These are phyloP conservation scores for Pantherophis vulpinus DNA, from an alignment of 2,797 vertebrate species.

Conservation along the genomic window DNA sequence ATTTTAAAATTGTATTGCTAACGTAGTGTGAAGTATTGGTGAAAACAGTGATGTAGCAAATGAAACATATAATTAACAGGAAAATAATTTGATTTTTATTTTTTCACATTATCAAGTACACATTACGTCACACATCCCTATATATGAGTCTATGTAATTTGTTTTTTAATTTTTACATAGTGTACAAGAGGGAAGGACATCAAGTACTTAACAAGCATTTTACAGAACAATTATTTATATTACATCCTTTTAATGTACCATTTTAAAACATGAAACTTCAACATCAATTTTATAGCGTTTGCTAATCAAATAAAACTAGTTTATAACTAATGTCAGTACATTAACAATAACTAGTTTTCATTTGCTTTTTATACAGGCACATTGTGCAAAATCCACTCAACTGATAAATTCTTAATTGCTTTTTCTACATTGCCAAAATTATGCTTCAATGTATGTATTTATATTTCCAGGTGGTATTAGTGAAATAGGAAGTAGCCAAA, in stretches of 20 bases:
- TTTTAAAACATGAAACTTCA: constrained; percentile 81
- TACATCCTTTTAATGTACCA: constrained; percentile 82
- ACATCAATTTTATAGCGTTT: constrained; percentile 77
- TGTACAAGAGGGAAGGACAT: constrained; percentile 90
- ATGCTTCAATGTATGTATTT: constrained; percentile 57
- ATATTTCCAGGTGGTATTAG: constrained; percentile 71
- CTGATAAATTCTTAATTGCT: constrained; percentile 71
- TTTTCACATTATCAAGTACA: constrained; percentile 84
- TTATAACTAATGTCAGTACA: constrained; percentile 80
- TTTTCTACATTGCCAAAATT: constrained; percentile 53
- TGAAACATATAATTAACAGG: constrained; percentile 72
- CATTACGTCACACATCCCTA: constrained; percentile 84
- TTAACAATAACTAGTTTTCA: constrained; percentile 78
- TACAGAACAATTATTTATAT: constrained; percentile 99
- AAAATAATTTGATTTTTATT: constrained; percentile 98
- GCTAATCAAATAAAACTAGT: constrained; percentile 80
- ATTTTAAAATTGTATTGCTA: constrained; percentile 40
- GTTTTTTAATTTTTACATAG: constrained; percentile 87
- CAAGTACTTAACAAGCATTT: constrained; percentile 94
- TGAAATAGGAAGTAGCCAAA: constrained; percentile 67
- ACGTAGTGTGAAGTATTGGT: constrained; percentile 44
- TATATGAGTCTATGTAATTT: constrained; percentile 81
- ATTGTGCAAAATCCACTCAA: constrained; percentile 79
- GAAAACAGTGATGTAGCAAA: constrained; percentile 67
- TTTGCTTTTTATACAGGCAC: constrained; percentile 80